Percentiles rank a stretch among this genome's conserved stretches.
Evolutionary conservation across 2,113 vertebrate genomes (phyloP).

Genomic region (Indri indri): DNA sequence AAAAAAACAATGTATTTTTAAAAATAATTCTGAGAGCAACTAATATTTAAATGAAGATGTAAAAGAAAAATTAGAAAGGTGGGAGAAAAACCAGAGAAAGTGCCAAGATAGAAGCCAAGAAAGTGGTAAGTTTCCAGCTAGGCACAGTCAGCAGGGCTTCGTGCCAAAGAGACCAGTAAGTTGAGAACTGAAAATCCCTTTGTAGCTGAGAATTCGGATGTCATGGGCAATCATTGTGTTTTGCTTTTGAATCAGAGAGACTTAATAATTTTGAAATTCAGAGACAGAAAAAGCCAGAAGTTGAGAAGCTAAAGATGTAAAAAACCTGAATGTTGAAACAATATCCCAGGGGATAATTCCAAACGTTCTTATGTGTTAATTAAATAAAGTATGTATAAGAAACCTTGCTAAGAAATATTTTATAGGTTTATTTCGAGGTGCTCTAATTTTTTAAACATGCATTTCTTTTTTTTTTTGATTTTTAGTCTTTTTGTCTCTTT

Average conservation of each 20-base stretch:
- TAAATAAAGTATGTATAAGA: neutral
- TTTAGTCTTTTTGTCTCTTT: too few relatives aligned
- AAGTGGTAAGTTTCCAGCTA: neutral
- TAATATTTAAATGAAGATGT: neutral
- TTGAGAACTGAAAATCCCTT: neutral
- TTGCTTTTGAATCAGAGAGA: neutral
- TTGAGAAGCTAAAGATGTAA: neutral
- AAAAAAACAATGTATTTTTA: neutral
- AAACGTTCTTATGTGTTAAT: neutral
- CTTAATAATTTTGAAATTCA: constrained; percentile 30
- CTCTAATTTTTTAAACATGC: neutral
- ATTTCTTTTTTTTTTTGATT: neutral
- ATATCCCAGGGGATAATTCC: neutral
- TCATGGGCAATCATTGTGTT: neutral
- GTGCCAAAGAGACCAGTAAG: neutral
- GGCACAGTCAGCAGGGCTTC: neutral
- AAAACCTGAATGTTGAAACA: neutral
- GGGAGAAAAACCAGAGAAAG: neutral
- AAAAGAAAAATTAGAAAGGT: neutral
- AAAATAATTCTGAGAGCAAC: neutral
- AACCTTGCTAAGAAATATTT: neutral
- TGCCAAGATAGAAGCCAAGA: neutral
- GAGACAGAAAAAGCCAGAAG: neutral
- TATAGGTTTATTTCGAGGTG: constrained; percentile 35
- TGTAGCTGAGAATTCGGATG: neutral